Evolutionary conservation across 2,113 vertebrate genomes (phyloP).

Genomic region (Phrynocephalus versicolor): DNA sequence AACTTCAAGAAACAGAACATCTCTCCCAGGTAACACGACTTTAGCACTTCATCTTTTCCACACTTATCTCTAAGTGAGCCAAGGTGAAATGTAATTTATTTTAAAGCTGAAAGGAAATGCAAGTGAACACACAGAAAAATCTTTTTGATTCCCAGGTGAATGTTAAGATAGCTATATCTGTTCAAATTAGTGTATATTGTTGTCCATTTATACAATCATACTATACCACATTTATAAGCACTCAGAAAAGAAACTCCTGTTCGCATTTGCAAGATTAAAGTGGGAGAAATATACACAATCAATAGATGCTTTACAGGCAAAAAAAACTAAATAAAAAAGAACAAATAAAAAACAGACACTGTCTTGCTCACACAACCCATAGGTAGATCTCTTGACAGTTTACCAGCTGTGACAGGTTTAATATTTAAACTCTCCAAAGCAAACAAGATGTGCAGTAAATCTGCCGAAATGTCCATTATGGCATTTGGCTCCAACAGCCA

Average conservation of each 20-base stretch:
- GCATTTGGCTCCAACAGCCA: neutral
- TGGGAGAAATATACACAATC: slow-evolving; percentile 24
- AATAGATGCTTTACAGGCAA: neutral
- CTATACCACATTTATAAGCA: neutral
- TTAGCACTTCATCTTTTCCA: slow-evolving; percentile 44
- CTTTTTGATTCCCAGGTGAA: slow-evolving; percentile 45
- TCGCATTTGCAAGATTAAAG: slow-evolving; percentile 31
- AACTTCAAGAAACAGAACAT: neutral
- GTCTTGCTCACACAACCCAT: slow-evolving; percentile 30
- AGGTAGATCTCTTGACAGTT: slow-evolving; percentile 4
- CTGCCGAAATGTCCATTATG: neutral
- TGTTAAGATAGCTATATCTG: slow-evolving; percentile 35
- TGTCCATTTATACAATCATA: slow-evolving; percentile 14
- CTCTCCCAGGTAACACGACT: slow-evolving; percentile 32
- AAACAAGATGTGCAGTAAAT: fast-evolving
- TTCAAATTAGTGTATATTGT: slow-evolving; percentile 39
- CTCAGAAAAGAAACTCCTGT: neutral
- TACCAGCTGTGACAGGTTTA: slow-evolving; percentile 18
- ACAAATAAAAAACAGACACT: no score
- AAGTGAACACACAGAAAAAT: slow-evolving; percentile 49
- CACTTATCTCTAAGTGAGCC: slow-evolving; percentile 51
- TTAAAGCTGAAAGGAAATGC: slow-evolving; percentile 50
- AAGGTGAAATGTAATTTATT: slow-evolving; percentile 63
- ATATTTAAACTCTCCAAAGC: slow-evolving; percentile 4
- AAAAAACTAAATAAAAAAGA: no score